Conservation (phyloP, 2,113 vertebrate species). For the Esox niger region DNA sequence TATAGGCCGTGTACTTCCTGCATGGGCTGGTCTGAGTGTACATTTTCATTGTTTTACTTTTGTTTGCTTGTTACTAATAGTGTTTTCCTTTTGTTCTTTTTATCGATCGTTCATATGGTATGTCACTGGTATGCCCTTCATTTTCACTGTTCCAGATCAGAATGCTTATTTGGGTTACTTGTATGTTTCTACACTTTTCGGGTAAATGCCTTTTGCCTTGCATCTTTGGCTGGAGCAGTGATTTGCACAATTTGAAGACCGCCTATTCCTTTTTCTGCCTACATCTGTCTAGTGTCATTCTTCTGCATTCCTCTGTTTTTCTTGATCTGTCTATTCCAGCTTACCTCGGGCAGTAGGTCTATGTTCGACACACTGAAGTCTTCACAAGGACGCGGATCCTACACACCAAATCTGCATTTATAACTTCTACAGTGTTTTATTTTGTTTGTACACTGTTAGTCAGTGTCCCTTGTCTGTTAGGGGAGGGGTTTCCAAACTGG, state of each 20-base stretch:
- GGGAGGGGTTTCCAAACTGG: too few relatives aligned
- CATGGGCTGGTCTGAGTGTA: not conserved
- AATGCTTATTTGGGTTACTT: not conserved
- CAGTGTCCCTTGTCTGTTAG: too few relatives aligned
- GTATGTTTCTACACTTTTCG: conserved; percentile 4
- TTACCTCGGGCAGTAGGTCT: not conserved
- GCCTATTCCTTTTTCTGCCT: not conserved
- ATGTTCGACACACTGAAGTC: too few relatives aligned
- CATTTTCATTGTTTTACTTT: conserved; percentile 20
- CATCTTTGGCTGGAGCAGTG: not conserved
- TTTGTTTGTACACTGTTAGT: conserved; percentile 7
- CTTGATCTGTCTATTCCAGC: not conserved
- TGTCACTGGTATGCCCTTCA: not conserved
- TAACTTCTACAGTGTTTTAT: conserved; percentile 4
- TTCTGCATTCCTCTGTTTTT: not conserved
- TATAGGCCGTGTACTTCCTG: conserved; percentile 3
- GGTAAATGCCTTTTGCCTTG: conserved; percentile 52
- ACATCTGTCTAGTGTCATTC: not conserved
- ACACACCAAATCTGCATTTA: conserved; percentile 12
- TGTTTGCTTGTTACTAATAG: not conserved
- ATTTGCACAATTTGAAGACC: not conserved
- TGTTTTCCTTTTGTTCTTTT: not conserved
- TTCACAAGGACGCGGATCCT: not conserved
- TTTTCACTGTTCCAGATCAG: not conserved
- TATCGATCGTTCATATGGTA: not conserved